Evolutionary conservation across 2,797 vertebrate species (phyloP).

Genomic region (Balearica regulorum): DNA sequence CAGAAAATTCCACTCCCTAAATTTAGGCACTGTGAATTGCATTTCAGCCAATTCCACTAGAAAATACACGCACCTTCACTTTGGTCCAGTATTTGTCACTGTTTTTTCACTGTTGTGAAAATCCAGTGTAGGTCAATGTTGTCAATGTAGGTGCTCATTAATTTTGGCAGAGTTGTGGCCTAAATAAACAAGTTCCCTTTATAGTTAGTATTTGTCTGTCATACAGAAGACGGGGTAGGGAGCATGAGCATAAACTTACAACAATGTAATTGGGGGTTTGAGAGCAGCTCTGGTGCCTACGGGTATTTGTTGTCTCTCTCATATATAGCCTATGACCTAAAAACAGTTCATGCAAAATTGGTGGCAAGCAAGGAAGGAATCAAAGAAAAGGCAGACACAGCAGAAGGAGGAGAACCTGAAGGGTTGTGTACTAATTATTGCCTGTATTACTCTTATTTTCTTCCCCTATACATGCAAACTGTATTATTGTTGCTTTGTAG

Average conservation of each 20-base stretch:
- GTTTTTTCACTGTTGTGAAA: neutral
- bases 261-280: neutral
- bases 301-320: neutral
- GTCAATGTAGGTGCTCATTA: neutral
- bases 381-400: neutral
- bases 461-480: neutral
- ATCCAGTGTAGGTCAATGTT: neutral
- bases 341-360: neutral
- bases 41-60: neutral
- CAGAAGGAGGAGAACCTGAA: neutral
- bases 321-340: neutral
- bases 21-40: neutral
- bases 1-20: neutral
- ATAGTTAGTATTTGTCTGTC: neutral
- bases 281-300: neutral
- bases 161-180: neutral
- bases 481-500: neutral
- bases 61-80: neutral
- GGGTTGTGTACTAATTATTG: neutral
- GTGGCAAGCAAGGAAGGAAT: neutral
- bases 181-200: neutral
- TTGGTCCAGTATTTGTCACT: neutral
- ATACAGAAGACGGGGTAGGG: neutral
- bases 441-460: neutral
- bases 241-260: neutral